These are phyloP conservation scores for Pygoscelis antarcticus DNA, from an alignment of 2,113 vertebrate species.

Conservation along the genomic window DNA sequence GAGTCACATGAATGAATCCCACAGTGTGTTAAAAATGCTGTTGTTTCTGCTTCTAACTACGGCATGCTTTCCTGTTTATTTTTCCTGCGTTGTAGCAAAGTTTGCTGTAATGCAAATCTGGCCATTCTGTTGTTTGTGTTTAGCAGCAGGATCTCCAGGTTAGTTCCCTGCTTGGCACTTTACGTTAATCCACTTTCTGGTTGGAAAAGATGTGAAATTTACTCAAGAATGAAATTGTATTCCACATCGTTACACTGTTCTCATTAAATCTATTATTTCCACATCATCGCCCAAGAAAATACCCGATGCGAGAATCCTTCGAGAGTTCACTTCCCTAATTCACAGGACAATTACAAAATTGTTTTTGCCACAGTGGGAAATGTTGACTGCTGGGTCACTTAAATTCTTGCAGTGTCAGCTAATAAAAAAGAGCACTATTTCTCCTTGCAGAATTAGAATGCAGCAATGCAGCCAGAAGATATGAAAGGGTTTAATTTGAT, in stretches of 20 bases:
- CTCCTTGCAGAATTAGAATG: background rate
- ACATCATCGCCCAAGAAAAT: constrained; percentile 53
- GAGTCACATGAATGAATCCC: background rate
- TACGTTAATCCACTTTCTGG: constrained; percentile 45
- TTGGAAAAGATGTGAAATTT: constrained; percentile 60
- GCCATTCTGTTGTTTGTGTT: constrained; percentile 34
- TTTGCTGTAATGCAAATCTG: background rate
- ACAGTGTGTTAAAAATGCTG: background rate
- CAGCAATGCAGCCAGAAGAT: background rate
- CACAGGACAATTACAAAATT: constrained; percentile 64
- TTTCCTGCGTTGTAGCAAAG: background rate
- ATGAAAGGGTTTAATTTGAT: background rate
- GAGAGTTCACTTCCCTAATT: constrained; percentile 59
- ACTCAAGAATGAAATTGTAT: constrained; percentile 72
- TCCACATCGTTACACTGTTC: constrained; percentile 47
- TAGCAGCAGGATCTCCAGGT: constrained; percentile 42
- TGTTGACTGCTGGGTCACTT: constrained; percentile 60
- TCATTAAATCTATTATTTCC: constrained; percentile 74
- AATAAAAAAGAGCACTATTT: background rate
- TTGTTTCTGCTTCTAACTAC: background rate
- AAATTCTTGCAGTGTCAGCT: constrained; percentile 30
- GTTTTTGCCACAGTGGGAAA: constrained; percentile 52
- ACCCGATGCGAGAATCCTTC: constrained; percentile 21
- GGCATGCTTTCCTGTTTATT: background rate
- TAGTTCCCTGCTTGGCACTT: constrained; percentile 32